Evolutionary conservation across 2,797 vertebrate species (phyloP).

Genomic region (Myoxocephalus aenaeus): DNA sequence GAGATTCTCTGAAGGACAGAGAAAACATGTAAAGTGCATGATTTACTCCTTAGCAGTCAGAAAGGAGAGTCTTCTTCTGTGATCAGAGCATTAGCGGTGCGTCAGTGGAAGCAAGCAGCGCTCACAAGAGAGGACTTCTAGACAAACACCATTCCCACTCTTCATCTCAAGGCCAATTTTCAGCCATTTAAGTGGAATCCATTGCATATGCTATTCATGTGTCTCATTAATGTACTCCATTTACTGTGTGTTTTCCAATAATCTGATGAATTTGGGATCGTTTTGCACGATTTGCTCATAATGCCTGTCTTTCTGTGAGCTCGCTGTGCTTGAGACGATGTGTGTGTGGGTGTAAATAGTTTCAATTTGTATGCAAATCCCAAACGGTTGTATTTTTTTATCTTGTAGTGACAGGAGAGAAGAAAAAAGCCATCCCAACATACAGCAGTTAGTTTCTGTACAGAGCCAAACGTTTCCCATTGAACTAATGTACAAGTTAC

Average conservation of each 20-base stretch:
- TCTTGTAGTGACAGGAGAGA: conserved; percentile 68
- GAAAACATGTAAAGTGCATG: not conserved
- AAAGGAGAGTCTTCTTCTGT: not conserved
- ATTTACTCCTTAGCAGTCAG: not conserved
- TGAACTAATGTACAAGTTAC: conserved; percentile 50
- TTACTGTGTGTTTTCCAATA: conserved; percentile 51
- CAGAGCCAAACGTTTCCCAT: conserved; percentile 68
- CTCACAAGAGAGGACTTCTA: not conserved
- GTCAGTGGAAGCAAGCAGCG: not conserved
- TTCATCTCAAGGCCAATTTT: conserved; percentile 6
- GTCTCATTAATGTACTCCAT: conserved; percentile 51
- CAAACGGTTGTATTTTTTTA: conserved; percentile 63
- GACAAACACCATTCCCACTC: not conserved
- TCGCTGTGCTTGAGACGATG: conserved; percentile 51
- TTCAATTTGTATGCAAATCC: conserved; percentile 84
- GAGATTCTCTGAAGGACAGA: not conserved
- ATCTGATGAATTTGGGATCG: conserved; percentile 53
- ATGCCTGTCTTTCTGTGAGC: conserved; percentile 33
- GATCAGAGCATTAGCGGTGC: conserved; percentile 6
- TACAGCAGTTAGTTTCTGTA: conserved; percentile 51
- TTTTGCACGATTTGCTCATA: conserved; percentile 56
- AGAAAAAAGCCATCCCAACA: conserved; percentile 34
- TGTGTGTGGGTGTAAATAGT: conserved; percentile 55
- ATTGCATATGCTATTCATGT: conserved; percentile 38
- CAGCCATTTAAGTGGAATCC: conserved; percentile 18